These are phyloP conservation scores for Episyrphus balteatus DNA, from an alignment of 1,140 invertebrate species.

Conservation along the genomic window DNA sequence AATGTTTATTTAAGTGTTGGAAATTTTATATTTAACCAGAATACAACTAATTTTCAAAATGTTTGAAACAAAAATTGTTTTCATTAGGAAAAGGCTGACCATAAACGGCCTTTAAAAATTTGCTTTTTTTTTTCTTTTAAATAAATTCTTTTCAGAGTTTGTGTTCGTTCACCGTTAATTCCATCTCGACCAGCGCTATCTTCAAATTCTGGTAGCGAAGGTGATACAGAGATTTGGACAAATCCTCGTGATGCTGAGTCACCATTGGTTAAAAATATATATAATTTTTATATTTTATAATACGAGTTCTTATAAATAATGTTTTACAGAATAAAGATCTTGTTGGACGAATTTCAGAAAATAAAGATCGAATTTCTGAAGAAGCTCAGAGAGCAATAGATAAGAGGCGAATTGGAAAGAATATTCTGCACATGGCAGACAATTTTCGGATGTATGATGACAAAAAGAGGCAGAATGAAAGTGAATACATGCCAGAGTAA, in stretches of 20 bases:
- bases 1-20: background rate
- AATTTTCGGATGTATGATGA: conserved; percentile 11
- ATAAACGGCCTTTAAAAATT: background rate
- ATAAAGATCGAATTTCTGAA: conserved; percentile 21
- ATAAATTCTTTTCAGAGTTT: conserved; percentile 44
- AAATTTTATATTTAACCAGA: background rate
- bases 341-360: conserved; percentile 28
- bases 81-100: background rate
- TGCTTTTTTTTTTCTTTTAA: background rate
- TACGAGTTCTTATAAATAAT: too few relatives aligned
- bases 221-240: conserved; percentile 56
- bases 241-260: conserved; percentile 41
- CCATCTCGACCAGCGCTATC: conserved; percentile 60
- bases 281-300: too few relatives aligned
- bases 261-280: background rate
- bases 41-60: background rate
- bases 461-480: conserved; percentile 5
- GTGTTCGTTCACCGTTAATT: conserved; percentile 65
- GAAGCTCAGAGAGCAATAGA: conserved; percentile 27
- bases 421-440: conserved; percentile 30
- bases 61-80: background rate
- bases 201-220: conserved; percentile 39
- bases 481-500: conserved; percentile 21
- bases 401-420: conserved; percentile 26
- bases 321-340: conserved; percentile 9